Evolutionary conservation across 2,888 invertebrate genomes (phyloP).

Genomic region (Oxycera nigricornis): DNA sequence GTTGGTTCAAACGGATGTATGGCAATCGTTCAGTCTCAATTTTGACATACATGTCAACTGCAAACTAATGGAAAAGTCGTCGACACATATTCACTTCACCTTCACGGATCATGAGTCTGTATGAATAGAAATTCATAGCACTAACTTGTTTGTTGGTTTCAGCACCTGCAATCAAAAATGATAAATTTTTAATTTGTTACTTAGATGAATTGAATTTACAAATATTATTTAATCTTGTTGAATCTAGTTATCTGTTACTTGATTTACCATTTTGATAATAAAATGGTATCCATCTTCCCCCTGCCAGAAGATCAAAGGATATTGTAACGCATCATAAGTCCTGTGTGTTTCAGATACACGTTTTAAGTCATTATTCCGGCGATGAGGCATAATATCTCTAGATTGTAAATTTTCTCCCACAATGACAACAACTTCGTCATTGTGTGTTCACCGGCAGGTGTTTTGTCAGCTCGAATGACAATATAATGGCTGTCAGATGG

Average conservation of each 20-base stretch:
- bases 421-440: conserved; percentile 56
- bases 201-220: too few species aligned
- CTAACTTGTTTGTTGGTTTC: conserved; percentile 34
- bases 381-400: conserved; percentile 54
- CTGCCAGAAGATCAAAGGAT: conserved; percentile 46
- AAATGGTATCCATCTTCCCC: conserved; percentile 39
- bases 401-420: conserved; percentile 53
- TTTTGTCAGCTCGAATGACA: conserved; percentile 55
- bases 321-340: conserved; percentile 55
- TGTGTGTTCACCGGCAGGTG: conserved; percentile 53
- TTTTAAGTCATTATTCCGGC: conserved; percentile 38
- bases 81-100: conserved; percentile 38
- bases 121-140: conserved; percentile 32
- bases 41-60: conserved; percentile 29
- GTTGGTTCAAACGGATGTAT: conserved; percentile 4
- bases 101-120: conserved; percentile 40
- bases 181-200: too few species aligned
- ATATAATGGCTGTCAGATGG: conserved; percentile 54
- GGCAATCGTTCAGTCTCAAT: conserved; percentile 9
- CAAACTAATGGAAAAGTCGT: conserved; percentile 37
- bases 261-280: conserved; percentile 32
- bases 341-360: conserved; percentile 49
- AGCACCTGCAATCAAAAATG: neutral
- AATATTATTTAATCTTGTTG: too few species aligned
- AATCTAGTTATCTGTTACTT: conserved; percentile 17